Evolutionary conservation across 1,140 invertebrate species (phyloP).

Genomic region (Euglossa dilemma): DNA sequence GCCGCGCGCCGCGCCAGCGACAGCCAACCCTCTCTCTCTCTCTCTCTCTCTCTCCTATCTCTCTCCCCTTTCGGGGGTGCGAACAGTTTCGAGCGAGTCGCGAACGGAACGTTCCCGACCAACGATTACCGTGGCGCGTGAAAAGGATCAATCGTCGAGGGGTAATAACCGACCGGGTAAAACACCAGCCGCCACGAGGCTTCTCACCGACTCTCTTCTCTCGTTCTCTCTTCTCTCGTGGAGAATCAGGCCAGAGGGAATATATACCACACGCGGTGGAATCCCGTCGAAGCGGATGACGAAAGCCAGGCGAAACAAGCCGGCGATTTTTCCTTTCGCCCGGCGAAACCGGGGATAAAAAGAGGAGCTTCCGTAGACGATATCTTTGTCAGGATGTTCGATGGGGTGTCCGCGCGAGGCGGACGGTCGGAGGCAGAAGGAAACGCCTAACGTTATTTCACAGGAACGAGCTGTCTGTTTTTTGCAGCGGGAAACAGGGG

Average conservation of each 20-base stretch:
- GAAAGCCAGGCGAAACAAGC: too few species aligned
- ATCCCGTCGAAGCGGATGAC: too few species aligned
- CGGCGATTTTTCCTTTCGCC: too few species aligned
- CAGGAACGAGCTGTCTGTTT: neutral
- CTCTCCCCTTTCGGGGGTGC: neutral
- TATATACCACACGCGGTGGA: too few species aligned
- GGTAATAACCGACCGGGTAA: neutral
- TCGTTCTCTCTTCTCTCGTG: too few species aligned
- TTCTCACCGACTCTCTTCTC: too few species aligned
- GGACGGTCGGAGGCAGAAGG: neutral
- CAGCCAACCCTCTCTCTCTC: too few species aligned
- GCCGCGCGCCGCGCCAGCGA: too few species aligned
- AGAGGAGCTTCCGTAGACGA: neutral
- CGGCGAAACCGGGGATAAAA: neutral
- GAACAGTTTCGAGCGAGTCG: neutral
- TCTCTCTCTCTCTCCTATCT: too few species aligned
- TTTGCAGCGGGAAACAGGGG: neutral
- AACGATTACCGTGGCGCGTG: conserved; percentile 2
- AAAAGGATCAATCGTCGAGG: conserved; percentile 12
- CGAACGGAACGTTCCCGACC: conserved; percentile 1
- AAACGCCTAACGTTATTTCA: conserved; percentile 27
- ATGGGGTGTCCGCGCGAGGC: neutral
- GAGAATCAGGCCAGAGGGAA: too few species aligned
- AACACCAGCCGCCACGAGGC: too few species aligned
- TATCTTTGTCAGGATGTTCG: conserved; percentile 1